Base-by-base conservation (phyloP, 1,140 invertebrate species). In the Gonatopus flavifemur region DNA sequence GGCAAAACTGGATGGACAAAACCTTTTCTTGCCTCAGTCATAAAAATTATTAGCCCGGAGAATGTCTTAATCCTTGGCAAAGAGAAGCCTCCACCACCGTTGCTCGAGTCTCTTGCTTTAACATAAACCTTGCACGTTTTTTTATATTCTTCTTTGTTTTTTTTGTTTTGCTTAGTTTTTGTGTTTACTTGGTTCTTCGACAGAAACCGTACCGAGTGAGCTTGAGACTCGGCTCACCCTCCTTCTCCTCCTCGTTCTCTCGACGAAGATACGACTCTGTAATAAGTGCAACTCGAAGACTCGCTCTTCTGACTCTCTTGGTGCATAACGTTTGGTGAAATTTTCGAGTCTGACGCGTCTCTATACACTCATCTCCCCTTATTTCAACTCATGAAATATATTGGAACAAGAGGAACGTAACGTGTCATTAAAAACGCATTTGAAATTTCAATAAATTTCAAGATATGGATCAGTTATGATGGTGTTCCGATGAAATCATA, bases 31-130 rank as follows among this genome's bases (percentile, higher is more conserved):
- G 48, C 62, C 51, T 41, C 52, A 54, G 50, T 57, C 42, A 62
- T 64, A 66, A 66, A 74, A 74, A 73, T 77, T 74, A 74, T 74
- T 72, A 74, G 67, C 59, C 50, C 54, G 70, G 49, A n/a, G 67
- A 73, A 74, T 77, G 73, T 74, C 73, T 76, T 72, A 70, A 76
- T 77, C 64, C 62, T 55, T 51, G 46, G 54, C 52, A 42, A 45
- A 46, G 43, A 32, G 32, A 30, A 28, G 39, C 33, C 53, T 12
- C 25, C 6, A 28, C 25, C 12, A 6, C 12, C 12, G 6, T 12
- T 28, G 25, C 25, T 50, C 56, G 51, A 48, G 43, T 63, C 56
- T 57, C 56, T 32, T 46, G 55, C 52, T 46, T 57, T 50, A 61
- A 66, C 64, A 55, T 68, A 63, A 59, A 68, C 47, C 52, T 58